These are phyloP conservation scores for Lagodon rhomboides DNA, from an alignment of 2,797 vertebrate species.

Conservation along the genomic window DNA sequence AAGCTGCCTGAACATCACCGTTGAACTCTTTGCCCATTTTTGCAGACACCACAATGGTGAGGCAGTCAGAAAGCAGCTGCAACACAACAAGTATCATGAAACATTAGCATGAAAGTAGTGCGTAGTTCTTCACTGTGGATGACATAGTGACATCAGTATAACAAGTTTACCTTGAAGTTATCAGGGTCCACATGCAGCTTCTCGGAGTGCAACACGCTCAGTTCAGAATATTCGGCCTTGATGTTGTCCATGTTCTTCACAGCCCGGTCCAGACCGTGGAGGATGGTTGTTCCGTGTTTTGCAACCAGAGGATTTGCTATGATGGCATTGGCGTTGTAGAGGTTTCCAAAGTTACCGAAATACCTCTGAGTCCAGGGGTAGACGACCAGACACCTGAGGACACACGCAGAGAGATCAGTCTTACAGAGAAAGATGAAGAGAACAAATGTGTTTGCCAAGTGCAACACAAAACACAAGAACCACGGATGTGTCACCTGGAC, in stretches of 20 bases:
- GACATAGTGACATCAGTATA: background rate
- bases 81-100: background rate
- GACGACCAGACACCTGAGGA: constrained; percentile 32
- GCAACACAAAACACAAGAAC: no score
- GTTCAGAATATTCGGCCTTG: constrained; percentile 73
- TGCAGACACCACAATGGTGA: constrained; percentile 78
- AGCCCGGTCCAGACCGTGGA: no score
- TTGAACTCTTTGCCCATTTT: constrained; percentile 72
- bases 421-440: no score
- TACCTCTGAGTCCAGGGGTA: constrained; percentile 88
- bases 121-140: no score
- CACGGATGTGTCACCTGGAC: constrained; percentile 54
- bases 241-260: constrained; percentile 56
- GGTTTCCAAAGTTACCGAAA: constrained; percentile 85
- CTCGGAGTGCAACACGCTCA: constrained; percentile 87
- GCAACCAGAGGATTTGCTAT: constrained; percentile 78
- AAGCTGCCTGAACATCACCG: constrained; percentile 75
- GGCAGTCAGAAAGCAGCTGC: constrained; percentile 83
- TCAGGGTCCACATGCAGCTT: constrained; percentile 88
- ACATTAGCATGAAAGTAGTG: background rate
- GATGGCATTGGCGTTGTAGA: constrained; percentile 79
- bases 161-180: constrained; percentile 84
- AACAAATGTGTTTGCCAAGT: no score
- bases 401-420: no score
- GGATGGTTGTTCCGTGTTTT: background rate